Percentiles rank a stretch among this genome's conserved stretches.
Conservation (phyloP, 2,888 invertebrate genomes). For the Xanthorhoe designata region DNA sequence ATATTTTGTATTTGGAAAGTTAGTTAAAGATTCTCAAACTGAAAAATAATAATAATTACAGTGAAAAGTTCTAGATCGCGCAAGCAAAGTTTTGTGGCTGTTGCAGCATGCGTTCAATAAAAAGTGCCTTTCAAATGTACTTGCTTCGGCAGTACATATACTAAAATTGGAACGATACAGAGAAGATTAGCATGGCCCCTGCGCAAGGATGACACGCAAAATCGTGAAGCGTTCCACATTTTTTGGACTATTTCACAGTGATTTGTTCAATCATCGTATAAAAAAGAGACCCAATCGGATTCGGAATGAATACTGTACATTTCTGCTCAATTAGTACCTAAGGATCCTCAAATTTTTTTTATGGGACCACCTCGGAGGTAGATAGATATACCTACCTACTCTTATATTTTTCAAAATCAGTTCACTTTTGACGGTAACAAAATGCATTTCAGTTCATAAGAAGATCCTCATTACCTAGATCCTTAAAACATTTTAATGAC, state of each 20-base stretch:
- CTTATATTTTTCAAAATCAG: no score
- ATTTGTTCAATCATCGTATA: no score
- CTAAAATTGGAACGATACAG: conserved; percentile 44
- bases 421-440: no score
- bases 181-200: conserved; percentile 44
- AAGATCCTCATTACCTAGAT: no score
- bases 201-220: conserved; percentile 44
- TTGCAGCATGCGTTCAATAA: conserved; percentile 34
- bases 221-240: conserved; percentile 44
- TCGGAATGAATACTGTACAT: no score
- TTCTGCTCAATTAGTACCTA: no score
- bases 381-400: no score
- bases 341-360: no score
- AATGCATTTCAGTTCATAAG: no score
- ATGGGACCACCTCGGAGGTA: no score
- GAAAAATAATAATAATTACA: not conserved
- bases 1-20: not conserved
- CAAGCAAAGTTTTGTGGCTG: conserved; percentile 27
- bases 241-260: conserved; percentile 23
- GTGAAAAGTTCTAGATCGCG: conserved; percentile 45
- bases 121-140: accelerated
- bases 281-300: no score
- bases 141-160: conserved; percentile 43
- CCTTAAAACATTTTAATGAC: no score
- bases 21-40: not conserved